Evolutionary conservation across 2,888 invertebrate species (phyloP).

Genomic region (Agriopis marginaria): DNA sequence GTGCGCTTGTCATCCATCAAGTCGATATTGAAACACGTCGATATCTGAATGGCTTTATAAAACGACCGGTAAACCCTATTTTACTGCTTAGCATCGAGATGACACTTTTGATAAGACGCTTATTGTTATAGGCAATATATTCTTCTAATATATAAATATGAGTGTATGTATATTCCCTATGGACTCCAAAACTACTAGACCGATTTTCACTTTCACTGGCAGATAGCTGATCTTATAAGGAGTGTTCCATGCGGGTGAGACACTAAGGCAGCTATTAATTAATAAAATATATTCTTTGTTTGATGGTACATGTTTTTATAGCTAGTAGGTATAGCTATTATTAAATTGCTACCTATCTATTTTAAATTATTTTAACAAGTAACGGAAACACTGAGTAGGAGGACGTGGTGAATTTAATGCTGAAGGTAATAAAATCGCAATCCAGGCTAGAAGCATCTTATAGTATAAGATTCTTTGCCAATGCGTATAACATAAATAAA

Average conservation of each 20-base stretch:
- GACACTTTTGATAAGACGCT: no score
- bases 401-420: background rate
- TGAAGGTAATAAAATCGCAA: background rate
- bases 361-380: background rate
- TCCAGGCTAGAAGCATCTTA: background rate
- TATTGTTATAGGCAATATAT: no score
- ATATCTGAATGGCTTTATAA: no score
- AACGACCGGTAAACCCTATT: no score
- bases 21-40: conserved; percentile 19
- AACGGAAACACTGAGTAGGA: background rate
- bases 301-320: background rate
- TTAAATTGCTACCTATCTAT: background rate
- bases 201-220: no score
- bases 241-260: no score
- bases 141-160: no score
- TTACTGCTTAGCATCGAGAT: no score
- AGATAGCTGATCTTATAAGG: no score
- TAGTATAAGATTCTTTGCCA: background rate
- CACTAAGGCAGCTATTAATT: no score
- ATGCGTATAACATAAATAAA: conserved; percentile 8
- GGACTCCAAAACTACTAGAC: no score
- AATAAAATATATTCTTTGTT: background rate
- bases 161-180: no score
- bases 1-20: conserved; percentile 31
- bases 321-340: background rate